Evolutionary conservation across 2,797 vertebrate species (phyloP), one percentile per base, ranked within the genome.

Genomic region (Melanotaenia boesemani): DNA sequence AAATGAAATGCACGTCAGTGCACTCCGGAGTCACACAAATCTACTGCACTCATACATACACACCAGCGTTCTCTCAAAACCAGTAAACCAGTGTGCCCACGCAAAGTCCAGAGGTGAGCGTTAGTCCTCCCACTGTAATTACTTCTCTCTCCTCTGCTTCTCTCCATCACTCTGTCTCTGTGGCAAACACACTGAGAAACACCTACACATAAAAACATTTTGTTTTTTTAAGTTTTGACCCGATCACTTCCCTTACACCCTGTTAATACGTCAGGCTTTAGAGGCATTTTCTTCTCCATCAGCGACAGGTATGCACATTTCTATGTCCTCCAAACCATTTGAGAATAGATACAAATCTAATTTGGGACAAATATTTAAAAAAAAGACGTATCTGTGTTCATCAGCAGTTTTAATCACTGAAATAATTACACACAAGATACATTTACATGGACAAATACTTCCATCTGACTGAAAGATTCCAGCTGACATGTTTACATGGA

Each of bases 91-190:
- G 65, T 67, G 71, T 71, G 69, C 89, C 91, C 88, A 92, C 91
- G 81, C 86, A 28, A 72, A 65, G 87, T 84, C 79, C 76, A 89
- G 76, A 82, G 91, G 88, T 92, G 83, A 86, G 70, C 67, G 56
- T 48, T 85, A 72, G 78, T 87, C 89, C 91, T 90, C 91, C 91
- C 89, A 91, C 91, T 39, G 63, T 88, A 90, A 92, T 92, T 90
- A 89, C 88, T 80, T 85, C 71, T 77, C 80, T 88, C 89, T 86
- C 77, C 83, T 81, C 66, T 75, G 67, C 74, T 67, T 83, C 85
- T 81, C 77, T 82, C 85, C 7, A 67, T 88, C 80, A 65, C 78
- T 77, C 76, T 48, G 63, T 88, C 77, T 79, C 77, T 85, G 83
- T 83, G 79, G 80, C 83, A 83, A 88, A 89, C 84, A 79, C 81